phyloP scores from a whole-genome alignment of 2,888 invertebrate species.

The Euplexia lucipara region DNA sequence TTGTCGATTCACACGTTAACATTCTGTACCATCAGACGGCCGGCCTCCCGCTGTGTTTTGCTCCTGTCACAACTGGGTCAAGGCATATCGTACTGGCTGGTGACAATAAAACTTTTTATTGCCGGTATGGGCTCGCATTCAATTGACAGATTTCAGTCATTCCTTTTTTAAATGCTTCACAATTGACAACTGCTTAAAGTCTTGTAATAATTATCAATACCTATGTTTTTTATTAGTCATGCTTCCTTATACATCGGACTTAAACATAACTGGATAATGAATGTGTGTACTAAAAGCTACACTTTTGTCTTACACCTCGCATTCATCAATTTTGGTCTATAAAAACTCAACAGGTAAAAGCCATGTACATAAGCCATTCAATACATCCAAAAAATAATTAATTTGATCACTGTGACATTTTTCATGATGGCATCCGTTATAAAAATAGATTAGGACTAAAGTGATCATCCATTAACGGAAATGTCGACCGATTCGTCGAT shows the following conservation, averaged over 20 bases:
- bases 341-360: neutral
- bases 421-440: constrained; percentile 21
- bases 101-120: constrained; percentile 58
- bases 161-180: constrained; percentile 19
- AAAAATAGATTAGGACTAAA: constrained; percentile 33
- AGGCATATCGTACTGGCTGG: constrained; percentile 47
- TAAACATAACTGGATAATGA: too few species aligned
- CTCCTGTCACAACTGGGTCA: constrained; percentile 62
- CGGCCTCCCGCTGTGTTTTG: constrained; percentile 59
- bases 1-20: constrained; percentile 56
- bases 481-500: constrained; percentile 46
- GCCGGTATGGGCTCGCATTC: constrained; percentile 42
- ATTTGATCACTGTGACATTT: constrained; percentile 4
- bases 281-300: too few species aligned
- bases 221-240: too few species aligned
- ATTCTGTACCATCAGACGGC: constrained; percentile 45
- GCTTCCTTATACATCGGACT: too few species aligned
- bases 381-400: constrained; percentile 7
- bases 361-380: neutral
- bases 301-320: neutral
- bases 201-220: too few species aligned
- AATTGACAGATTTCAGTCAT: constrained; percentile 37
- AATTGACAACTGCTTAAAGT: too few species aligned
- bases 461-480: constrained; percentile 51
- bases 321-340: neutral